These are phyloP conservation scores for Peromyscus attwateri DNA, from an alignment of 2,797 vertebrate genomes.

Conservation along the genomic window DNA sequence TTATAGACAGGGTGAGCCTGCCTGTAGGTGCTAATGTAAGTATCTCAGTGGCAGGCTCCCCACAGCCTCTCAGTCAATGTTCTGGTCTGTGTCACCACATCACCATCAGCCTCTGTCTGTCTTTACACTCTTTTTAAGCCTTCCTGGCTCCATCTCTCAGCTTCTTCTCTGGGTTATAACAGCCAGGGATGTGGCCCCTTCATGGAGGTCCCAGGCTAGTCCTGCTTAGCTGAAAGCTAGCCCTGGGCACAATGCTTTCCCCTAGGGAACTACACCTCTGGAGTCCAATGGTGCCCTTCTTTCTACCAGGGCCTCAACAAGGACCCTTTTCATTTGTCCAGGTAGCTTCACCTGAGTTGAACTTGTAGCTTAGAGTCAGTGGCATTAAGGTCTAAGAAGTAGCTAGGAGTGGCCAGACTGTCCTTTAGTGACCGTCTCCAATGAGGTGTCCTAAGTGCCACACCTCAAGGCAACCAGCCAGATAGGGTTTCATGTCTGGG, in stretches of 20 bases:
- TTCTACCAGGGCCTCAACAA: background rate
- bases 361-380: background rate
- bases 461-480: background rate
- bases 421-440: background rate
- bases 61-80: background rate
- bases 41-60: background rate
- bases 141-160: background rate
- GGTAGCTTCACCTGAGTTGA: slow-evolving; percentile 46
- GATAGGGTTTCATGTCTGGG: background rate
- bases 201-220: background rate
- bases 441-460: background rate
- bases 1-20: background rate
- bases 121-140: background rate
- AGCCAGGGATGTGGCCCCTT: background rate
- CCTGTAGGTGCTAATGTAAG: background rate
- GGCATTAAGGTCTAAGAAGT: background rate
- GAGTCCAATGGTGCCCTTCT: background rate
- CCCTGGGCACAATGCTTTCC: background rate
- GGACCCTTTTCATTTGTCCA: background rate
- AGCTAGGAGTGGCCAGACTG: background rate
- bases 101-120: background rate
- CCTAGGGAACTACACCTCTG: background rate
- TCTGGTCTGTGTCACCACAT: background rate
- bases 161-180: background rate
- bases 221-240: background rate